These are phyloP conservation scores for Leucophenga montana DNA, from an alignment of 2,888 invertebrate genomes.

Conservation along the genomic window DNA sequence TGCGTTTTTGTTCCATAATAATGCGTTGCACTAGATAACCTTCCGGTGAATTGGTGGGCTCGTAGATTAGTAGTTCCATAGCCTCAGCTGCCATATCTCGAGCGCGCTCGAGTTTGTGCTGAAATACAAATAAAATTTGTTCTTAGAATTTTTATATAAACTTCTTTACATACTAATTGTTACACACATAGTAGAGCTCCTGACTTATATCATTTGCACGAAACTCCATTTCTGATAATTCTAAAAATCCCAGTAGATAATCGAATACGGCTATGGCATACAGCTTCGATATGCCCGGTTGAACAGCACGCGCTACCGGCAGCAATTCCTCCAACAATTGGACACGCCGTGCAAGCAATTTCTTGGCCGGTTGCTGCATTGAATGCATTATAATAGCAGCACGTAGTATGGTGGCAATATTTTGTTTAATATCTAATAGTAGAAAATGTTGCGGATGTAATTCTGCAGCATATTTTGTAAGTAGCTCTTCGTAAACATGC, in stretches of 20 bases:
- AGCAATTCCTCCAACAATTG: constrained; percentile 80
- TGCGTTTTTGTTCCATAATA: constrained; percentile 60
- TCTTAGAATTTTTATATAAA: background rate
- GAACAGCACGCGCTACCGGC: constrained; percentile 78
- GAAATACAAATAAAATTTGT: background rate
- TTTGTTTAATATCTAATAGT: constrained; percentile 81
- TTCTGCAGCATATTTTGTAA: constrained; percentile 75
- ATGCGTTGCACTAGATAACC: constrained; percentile 74
- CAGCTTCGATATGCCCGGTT: constrained; percentile 75
- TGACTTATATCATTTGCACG: constrained; percentile 77
- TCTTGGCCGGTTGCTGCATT: constrained; percentile 75
- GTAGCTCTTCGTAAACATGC: constrained; percentile 73
- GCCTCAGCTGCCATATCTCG: constrained; percentile 77
- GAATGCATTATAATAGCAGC: constrained; percentile 74
- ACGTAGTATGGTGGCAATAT: constrained; percentile 77
- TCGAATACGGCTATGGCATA: constrained; percentile 84
- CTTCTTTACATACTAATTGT: background rate
- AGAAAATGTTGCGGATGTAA: constrained; percentile 81
- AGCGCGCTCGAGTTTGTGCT: constrained; percentile 74
- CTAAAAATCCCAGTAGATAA: constrained; percentile 79
- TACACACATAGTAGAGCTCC: constrained; percentile 74
- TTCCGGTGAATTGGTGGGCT: constrained; percentile 83
- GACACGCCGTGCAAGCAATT: constrained; percentile 77
- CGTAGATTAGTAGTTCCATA: constrained; percentile 78
- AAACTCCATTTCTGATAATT: constrained; percentile 79